These are phyloP conservation scores for Ceuthmochares aereus DNA, from an alignment of 2,113 vertebrate genomes.

Conservation along the genomic window DNA sequence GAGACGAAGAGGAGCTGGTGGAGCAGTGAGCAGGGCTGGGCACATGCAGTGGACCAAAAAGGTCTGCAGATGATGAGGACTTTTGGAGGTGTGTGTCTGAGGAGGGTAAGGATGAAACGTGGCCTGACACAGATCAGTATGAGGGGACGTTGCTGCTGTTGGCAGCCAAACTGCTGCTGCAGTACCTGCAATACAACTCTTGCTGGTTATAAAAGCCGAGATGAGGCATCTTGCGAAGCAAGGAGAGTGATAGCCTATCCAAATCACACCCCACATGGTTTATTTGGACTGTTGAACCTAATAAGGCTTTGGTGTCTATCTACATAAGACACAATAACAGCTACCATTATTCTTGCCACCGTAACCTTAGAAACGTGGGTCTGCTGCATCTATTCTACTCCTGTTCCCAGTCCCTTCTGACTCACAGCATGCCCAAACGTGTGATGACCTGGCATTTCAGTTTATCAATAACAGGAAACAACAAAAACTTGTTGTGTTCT, in stretches of 20 bases:
- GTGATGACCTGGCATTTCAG: neutral
- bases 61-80: neutral
- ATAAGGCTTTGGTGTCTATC: neutral
- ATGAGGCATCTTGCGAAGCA: neutral
- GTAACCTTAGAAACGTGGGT: neutral
- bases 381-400: neutral
- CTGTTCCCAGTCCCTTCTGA: neutral
- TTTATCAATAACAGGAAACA: neutral
- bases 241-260: neutral
- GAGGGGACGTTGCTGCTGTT: accelerated
- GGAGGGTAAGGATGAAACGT: neutral
- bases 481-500: neutral
- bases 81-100: neutral
- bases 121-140: neutral
- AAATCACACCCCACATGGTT: neutral
- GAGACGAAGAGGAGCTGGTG: neutral
- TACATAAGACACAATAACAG: neutral
- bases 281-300: neutral
- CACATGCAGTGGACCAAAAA: neutral
- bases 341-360: neutral
- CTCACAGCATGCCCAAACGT: neutral
- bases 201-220: neutral
- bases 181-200: accelerated
- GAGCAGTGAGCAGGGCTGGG: neutral
- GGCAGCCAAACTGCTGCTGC: neutral